These are phyloP conservation scores for Alca torda DNA, from an alignment of 2,797 vertebrate species.

Conservation along the genomic window DNA sequence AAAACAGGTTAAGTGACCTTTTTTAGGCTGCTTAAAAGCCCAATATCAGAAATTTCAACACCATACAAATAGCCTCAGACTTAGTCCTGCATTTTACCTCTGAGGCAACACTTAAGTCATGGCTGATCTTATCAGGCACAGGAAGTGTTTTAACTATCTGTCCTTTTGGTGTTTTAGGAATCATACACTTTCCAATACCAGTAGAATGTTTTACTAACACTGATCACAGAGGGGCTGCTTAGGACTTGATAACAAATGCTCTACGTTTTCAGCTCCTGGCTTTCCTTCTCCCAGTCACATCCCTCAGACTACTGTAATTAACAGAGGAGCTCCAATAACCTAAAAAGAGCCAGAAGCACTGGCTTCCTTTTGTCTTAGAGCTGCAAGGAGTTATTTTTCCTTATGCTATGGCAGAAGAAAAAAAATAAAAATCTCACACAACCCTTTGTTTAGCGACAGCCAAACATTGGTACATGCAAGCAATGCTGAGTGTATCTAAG, in stretches of 20 bases:
- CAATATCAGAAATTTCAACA: background rate
- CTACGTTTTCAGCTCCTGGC: background rate
- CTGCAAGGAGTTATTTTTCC: background rate
- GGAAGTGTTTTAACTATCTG: background rate
- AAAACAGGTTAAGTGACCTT: background rate
- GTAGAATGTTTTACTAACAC: background rate
- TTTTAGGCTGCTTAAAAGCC: background rate
- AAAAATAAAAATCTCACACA: background rate
- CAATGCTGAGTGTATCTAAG: background rate
- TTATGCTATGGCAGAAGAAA: background rate
- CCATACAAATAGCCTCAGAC: background rate
- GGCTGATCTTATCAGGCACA: background rate
- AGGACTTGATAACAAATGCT: background rate
- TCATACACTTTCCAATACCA: background rate
- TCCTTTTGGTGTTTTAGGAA: background rate
- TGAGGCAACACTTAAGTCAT: background rate
- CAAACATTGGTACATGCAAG: background rate
- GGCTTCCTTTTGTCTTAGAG: background rate
- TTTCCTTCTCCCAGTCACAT: background rate
- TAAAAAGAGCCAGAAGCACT: background rate
- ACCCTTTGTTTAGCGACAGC: background rate
- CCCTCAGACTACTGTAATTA: background rate
- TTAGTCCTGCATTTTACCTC: background rate
- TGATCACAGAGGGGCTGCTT: background rate
- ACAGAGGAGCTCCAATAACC: background rate